A percentile compares a stretch with the other conserved stretches of the same genome.
Evolutionary conservation across 2,888 invertebrate species (phyloP).

Genomic region (Ditylenchus weischeri): DNA sequence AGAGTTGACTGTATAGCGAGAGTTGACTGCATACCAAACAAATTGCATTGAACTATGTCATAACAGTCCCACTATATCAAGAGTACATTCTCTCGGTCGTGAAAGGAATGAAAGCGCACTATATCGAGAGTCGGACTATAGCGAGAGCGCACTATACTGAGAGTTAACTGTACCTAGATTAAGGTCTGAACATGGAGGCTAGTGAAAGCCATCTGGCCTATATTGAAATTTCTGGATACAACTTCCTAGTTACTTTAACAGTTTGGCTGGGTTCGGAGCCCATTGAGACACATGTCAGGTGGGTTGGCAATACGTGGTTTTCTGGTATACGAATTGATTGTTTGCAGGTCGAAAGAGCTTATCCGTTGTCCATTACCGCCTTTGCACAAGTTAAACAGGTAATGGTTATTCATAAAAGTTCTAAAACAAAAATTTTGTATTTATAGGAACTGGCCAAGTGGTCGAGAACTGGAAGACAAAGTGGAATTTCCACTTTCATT

Average conservation of each 20-base stretch:
- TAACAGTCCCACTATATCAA: too few species aligned
- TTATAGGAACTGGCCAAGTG: not conserved
- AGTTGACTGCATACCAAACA: too few species aligned
- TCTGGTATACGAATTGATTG: not conserved
- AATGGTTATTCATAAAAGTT: not conserved
- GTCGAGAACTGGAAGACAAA: slow-evolving; percentile 1
- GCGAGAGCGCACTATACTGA: too few species aligned
- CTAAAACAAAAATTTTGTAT: not conserved
- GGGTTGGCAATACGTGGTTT: too few species aligned
- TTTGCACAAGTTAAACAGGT: slow-evolving; percentile 8
- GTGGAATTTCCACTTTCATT: slow-evolving; percentile 78
- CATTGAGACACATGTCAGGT: slow-evolving; percentile 73
- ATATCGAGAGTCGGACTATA: too few species aligned
- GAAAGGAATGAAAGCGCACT: too few species aligned
- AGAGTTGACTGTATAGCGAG: too few species aligned
- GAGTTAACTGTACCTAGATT: too few species aligned
- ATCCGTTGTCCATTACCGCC: slow-evolving; percentile 26
- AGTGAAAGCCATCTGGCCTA: slow-evolving; percentile 67
- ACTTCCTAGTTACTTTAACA: slow-evolving; percentile 88
- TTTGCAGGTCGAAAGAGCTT: slow-evolving; percentile 27
- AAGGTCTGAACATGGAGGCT: slow-evolving; percentile 19
- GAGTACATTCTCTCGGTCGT: too few species aligned
- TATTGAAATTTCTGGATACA: slow-evolving; percentile 90
- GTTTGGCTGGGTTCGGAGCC: slow-evolving; percentile 99
- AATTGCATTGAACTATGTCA: too few species aligned